Percentiles rank a stretch among this genome's conserved stretches.
Evolutionary conservation across 35 echinoderm and acorn worm species (phyloP).

Genomic region (Stichopus chloronotus): DNA sequence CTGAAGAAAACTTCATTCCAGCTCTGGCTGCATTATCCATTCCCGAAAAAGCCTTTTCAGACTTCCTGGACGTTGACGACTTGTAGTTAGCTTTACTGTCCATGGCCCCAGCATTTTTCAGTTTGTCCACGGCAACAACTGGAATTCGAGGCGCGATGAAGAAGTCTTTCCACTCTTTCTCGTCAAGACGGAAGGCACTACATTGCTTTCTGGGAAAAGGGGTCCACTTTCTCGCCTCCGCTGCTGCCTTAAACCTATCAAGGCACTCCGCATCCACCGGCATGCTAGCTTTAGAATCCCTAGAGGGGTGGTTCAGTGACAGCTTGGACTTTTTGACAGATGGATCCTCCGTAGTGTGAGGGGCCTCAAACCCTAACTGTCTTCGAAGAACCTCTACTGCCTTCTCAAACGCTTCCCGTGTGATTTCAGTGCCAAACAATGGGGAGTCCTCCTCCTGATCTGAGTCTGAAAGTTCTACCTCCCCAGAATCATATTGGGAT

Average conservation of each 20-base stretch:
- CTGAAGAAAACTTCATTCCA: no score
- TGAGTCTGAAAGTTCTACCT: background rate
- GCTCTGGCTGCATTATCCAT: no score
- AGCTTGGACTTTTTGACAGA: background rate
- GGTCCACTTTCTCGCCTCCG: background rate
- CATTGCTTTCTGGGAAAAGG: background rate
- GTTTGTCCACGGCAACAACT: background rate
- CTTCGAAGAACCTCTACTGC: background rate
- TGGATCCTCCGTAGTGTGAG: background rate
- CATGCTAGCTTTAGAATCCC: background rate
- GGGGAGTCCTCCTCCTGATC: background rate
- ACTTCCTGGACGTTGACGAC: background rate
- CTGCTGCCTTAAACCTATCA: background rate
- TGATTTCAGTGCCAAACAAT: background rate
- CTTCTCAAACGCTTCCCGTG: background rate
- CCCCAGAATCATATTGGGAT: no score
- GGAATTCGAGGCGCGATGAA: background rate
- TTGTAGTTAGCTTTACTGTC: no score
- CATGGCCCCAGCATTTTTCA: background rate
- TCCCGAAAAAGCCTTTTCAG: background rate
- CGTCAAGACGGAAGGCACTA: background rate
- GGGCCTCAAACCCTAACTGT: background rate
- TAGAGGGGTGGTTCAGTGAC: background rate
- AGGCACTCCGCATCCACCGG: conserved; percentile 1
- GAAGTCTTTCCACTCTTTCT: background rate